Evolutionary conservation across 2,797 vertebrate species (phyloP), one percentile per base, ranked within the genome.

Genomic region (Mionectes olivaceus): DNA sequence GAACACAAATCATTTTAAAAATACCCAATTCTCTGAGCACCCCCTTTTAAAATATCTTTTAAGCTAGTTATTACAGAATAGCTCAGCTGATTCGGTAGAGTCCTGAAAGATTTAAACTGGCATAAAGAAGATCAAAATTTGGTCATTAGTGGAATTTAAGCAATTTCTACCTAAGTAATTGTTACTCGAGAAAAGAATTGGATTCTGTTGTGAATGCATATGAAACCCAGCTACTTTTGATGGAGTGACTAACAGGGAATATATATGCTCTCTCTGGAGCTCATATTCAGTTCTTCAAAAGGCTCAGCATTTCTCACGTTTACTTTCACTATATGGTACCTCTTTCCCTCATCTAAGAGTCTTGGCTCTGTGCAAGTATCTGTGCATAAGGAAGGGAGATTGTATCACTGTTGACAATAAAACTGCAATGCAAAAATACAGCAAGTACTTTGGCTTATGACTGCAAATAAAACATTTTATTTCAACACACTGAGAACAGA

Each of bases 401-500:
- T 86, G 55, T 94, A 89, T 96, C 95, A 65, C 59, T 79, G 79
- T 89, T 80, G 83, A 90, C 87, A 96, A 96, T 93, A 96, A 97
- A 97, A 96, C 90, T 85, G 55, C 93, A 96, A 96, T 63, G 64
- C 81, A 95, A 96, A 97, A 93, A 84, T 95, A 91, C 90, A 96
- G 90, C 87, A 93, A 96, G 83, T 84, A 82, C 94, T 96, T 93
- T 94, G 90, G 88, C 95, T 94, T 97, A 95, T 30, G 79, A 92
- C 92, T 76, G 75, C 90, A 96, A 96, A 84, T 90, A 96, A 96
- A 97, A 90, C 80, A 87, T 90, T 94, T 96, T 49, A 80, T 74
- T 97, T 94, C 74, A 82, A 83, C 95, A 90, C 91, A 50, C 91
- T 89, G 83, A 84, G 70, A 90, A 94, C 77, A 91, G 95, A 94